A percentile compares a stretch with the other conserved stretches of the same genome.
These are phyloP conservation scores for Planiliza haematocheilus DNA, from an alignment of 2,113 vertebrate genomes.

Conservation along the genomic window DNA sequence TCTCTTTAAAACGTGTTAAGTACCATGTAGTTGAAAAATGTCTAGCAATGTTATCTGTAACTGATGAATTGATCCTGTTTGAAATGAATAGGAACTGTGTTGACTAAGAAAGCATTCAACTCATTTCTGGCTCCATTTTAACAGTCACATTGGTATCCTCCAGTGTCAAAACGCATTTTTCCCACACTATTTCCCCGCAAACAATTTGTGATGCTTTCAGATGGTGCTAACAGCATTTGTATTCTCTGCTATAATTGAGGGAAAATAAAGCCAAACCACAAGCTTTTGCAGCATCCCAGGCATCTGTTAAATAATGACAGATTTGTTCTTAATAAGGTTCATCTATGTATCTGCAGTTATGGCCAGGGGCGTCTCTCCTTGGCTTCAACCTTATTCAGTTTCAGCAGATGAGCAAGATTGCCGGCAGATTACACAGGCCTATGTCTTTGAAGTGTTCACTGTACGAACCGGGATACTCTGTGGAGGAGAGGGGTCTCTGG, in stretches of 20 bases:
- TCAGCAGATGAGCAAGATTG: conserved; percentile 63
- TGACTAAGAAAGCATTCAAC: not conserved
- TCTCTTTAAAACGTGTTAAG: not conserved
- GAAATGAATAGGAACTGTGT: not conserved
- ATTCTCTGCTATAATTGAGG: conserved; percentile 26
- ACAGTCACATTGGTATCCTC: conserved; percentile 1
- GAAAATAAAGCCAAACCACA: conserved; percentile 59
- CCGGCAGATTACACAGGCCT: conserved; percentile 61
- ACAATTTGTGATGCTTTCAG: conserved; percentile 37
- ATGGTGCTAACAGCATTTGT: conserved; percentile 22
- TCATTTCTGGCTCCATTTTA: not conserved
- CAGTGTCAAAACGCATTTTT: conserved; percentile 21
- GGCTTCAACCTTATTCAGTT: conserved; percentile 73
- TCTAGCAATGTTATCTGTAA: not conserved
- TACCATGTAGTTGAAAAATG: too few species aligned
- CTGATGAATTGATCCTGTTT: not conserved
- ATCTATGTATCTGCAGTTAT: conserved; percentile 66
- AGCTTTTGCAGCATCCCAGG: conserved; percentile 47
- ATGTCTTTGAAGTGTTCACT: conserved; percentile 67
- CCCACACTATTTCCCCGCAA: conserved; percentile 28
- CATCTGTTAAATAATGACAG: conserved; percentile 71
- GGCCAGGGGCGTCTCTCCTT: conserved; percentile 67
- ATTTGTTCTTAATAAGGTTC: conserved; percentile 74
- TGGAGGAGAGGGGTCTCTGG: conserved; percentile 12
- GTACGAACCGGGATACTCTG: conserved; percentile 44